Base-by-base conservation (phyloP, 2,888 invertebrate genomes). In the Callimorpha dominula region DNA sequence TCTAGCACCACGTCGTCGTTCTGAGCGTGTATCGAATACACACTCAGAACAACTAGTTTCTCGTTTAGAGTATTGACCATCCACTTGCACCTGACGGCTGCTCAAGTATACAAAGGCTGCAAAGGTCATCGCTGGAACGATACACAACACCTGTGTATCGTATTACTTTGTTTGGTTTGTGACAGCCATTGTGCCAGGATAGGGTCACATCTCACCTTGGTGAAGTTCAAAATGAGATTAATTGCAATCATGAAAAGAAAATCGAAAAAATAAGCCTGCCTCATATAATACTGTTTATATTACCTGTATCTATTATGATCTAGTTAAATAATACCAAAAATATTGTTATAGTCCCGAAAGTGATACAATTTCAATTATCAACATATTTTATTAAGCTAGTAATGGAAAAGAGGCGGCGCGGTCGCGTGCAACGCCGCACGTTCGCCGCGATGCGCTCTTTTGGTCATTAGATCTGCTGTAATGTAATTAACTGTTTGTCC, bases 331-430 rank as follows among this genome's bases (percentile, higher is more conserved):
- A 42, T 62, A 62, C 7, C 17, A 17, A 62, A 40, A 6, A 15
- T 63, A 43, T 43, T 43, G n/a, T 43, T 64, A 11, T 43, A 64
- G 64, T 43, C 4, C n/a, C 64, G 14, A n/a, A 17, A 43, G 43
- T n/a, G 64, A 64, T 43, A 43, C 14, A 64, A 64, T 64, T 43
- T 64, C 64, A 63, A 63, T 63, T 63, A 42, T 17, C 8, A n/a
- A n/a, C 42, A 63, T 63, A 63, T 63, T 63, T 63, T n/a, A 63
- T 17, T 63, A 63, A 63, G 42, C 9, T 15, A 9, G 42, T 17
- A 63, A 63, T 17, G 15, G 14, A 63, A 42, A 6, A 43, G 17
- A 42, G 42, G 63, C 42, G 63, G 63, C 42, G 42, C 42, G 8
- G 63, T 15, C 62, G 43, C 43, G 43, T 46, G 60, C 62, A 15